Percentiles rank a stretch among this genome's conserved stretches.
Evolutionary conservation across 1,140 invertebrate genomes (phyloP).

Genomic region (Drosophila malerkotliana): DNA sequence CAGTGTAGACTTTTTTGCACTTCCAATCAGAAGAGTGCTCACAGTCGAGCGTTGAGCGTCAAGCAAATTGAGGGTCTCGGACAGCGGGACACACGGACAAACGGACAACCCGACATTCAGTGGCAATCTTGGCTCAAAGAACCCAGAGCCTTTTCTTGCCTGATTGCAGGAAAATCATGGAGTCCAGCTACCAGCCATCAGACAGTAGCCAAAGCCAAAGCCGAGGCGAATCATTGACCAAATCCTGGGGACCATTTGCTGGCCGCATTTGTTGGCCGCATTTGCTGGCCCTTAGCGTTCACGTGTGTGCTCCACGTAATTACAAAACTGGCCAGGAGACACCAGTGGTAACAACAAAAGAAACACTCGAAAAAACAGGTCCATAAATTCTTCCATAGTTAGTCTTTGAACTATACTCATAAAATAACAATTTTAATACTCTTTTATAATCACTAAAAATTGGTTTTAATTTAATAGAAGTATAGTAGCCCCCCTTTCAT

Average conservation of each 20-base stretch:
- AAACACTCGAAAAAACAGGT: slow-evolving; percentile 11
- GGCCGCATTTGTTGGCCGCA: slow-evolving; percentile 10
- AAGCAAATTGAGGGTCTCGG: slow-evolving; percentile 36
- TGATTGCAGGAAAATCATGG: slow-evolving; percentile 16
- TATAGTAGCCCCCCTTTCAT: too few relatives aligned
- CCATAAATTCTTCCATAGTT: background rate
- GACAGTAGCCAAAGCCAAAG: slow-evolving; percentile 37
- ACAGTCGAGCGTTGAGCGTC: background rate
- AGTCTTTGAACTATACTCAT: background rate
- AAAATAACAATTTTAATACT: background rate
- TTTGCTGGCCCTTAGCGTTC: slow-evolving; percentile 45
- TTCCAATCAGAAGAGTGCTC: slow-evolving; percentile 13
- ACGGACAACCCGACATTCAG: slow-evolving; percentile 12
- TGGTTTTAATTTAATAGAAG: too few relatives aligned
- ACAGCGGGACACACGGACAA: background rate
- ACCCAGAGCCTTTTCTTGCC: slow-evolving; percentile 24
- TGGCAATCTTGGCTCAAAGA: slow-evolving; percentile 31
- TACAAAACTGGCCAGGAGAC: slow-evolving; percentile 40
- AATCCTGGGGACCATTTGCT: slow-evolving; percentile 34
- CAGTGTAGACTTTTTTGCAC: slow-evolving; percentile 42
- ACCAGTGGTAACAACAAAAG: background rate
- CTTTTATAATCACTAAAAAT: too few relatives aligned
- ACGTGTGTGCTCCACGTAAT: slow-evolving; percentile 47
- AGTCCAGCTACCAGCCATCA: slow-evolving; percentile 18
- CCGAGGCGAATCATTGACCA: slow-evolving; percentile 44